Evolutionary conservation across 30 jellyfish, hydroid and myxozoan species (phyloP).

Genomic region (Clytia hemisphaerica): DNA sequence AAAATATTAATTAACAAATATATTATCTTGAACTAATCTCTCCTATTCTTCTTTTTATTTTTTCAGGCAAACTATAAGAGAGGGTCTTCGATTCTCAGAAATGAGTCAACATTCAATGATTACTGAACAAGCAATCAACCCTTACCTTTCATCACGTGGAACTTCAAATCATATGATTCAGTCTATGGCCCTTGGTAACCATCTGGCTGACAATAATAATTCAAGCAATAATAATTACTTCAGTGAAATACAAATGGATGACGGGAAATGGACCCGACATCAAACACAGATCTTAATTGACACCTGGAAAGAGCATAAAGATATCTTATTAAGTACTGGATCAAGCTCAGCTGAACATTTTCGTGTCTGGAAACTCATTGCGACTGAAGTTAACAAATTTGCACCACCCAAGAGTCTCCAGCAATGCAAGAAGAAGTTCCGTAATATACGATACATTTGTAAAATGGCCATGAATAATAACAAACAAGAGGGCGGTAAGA

Average conservation of each 20-base stretch:
- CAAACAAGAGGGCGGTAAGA: slow-evolving; percentile 13
- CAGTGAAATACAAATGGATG: slow-evolving; percentile 25
- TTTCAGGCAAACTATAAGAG: too few relatives aligned
- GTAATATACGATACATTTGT: slow-evolving; percentile 32
- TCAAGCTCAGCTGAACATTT: slow-evolving; percentile 38
- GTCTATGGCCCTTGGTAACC: too few relatives aligned
- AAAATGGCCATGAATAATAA: slow-evolving; percentile 33
- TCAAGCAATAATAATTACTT: too few relatives aligned
- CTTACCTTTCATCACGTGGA: too few relatives aligned
- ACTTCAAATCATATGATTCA: too few relatives aligned
- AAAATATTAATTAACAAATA: too few relatives aligned
- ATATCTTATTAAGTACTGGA: slow-evolving; percentile 11
- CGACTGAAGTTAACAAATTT: slow-evolving; percentile 18
- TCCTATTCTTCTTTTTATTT: too few relatives aligned
- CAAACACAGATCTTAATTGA: slow-evolving; percentile 31
- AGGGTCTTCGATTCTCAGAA: too few relatives aligned
- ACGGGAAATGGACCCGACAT: slow-evolving; percentile 39
- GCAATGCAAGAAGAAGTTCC: slow-evolving; percentile 36
- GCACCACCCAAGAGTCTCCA: slow-evolving; percentile 31
- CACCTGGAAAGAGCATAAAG: slow-evolving; percentile 27
- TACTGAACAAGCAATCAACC: too few relatives aligned
- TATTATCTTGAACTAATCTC: too few relatives aligned
- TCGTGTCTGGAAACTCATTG: slow-evolving; percentile 28
- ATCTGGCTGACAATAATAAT: too few relatives aligned
- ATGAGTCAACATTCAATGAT: too few relatives aligned